Evolutionary conservation across 2,113 vertebrate genomes (phyloP).

Genomic region (Balaeniceps rex): DNA sequence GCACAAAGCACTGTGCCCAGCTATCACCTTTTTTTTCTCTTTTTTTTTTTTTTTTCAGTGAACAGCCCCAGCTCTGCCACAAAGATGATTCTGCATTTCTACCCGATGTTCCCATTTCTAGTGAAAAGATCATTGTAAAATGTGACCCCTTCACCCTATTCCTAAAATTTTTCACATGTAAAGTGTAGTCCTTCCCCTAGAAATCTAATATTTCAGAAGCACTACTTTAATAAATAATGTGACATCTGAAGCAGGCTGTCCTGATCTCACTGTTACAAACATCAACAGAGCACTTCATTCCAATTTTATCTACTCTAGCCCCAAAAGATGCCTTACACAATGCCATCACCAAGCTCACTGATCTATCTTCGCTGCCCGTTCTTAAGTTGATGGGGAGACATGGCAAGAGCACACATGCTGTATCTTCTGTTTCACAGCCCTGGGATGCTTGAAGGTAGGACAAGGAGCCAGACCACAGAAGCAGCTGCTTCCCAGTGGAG

Average conservation of each 20-base stretch:
- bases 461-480: conserved; percentile 46
- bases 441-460: conserved; percentile 1
- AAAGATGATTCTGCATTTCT: not conserved
- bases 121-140: not conserved
- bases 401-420: not conserved
- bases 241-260: not conserved
- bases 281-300: not conserved
- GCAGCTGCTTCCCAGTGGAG: conserved; percentile 55
- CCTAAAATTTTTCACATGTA: not conserved
- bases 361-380: not conserved
- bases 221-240: not conserved
- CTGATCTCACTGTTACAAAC: not conserved
- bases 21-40: not conserved
- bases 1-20: not conserved
- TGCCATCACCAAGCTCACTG: not conserved
- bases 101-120: not conserved
- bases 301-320: not conserved
- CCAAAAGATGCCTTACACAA: not conserved
- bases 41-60: not conserved
- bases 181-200: not conserved
- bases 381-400: not conserved
- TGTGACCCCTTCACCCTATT: not conserved
- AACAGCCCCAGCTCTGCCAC: not conserved
- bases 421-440: not conserved
- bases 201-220: not conserved